Percentiles rank a stretch among this genome's conserved stretches.
Conservation (phyloP, 2,113 vertebrate species). For the Hydrochoerus hydrochaeris region DNA sequence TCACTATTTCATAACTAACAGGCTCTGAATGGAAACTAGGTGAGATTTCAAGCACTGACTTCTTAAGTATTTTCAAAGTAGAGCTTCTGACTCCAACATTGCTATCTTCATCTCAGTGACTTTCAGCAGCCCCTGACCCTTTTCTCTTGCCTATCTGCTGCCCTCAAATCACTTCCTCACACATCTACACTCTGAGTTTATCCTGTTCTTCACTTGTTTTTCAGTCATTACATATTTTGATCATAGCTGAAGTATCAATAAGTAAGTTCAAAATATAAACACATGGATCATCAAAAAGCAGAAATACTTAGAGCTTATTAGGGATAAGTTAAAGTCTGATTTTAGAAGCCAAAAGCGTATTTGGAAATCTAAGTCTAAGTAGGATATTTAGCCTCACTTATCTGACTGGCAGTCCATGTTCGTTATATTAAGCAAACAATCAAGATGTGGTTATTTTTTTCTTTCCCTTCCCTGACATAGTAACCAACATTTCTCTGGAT, state of each 20-base stretch:
- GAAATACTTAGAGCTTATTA: not conserved
- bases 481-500: not conserved
- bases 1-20: not conserved
- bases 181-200: not conserved
- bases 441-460: not conserved
- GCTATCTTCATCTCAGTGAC: not conserved
- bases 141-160: not conserved
- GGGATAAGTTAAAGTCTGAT: not conserved
- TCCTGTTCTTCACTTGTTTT: not conserved
- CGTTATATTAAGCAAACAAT: not conserved
- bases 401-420: not conserved
- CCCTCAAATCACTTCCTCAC: not conserved
- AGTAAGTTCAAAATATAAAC: not conserved
- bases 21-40: not conserved
- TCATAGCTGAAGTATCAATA: not conserved
- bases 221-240: not conserved
- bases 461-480: not conserved
- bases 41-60: not conserved
- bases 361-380: not conserved
- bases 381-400: not conserved
- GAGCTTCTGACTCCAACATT: not conserved
- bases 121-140: not conserved
- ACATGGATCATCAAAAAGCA: not conserved
- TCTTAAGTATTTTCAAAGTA: not conserved
- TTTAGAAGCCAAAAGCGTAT: not conserved